phyloP scores from a whole-genome alignment of 2,888 invertebrate species.

The Tachystola acroxantha region DNA sequence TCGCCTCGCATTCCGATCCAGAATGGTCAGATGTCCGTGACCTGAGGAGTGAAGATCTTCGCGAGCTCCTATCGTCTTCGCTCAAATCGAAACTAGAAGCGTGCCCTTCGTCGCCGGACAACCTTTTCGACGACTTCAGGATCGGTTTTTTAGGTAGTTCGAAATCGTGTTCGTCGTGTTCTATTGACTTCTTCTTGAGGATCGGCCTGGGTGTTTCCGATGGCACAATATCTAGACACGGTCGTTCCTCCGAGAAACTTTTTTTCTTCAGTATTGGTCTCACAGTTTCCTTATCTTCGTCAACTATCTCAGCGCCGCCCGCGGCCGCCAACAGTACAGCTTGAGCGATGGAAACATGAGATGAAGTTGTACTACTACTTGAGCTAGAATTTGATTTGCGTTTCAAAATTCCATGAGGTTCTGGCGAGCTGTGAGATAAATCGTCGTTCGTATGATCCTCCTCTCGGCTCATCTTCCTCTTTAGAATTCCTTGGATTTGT shows the following conservation, averaged over 20 bases:
- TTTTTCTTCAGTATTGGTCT: slow-evolving; percentile 91
- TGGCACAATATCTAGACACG: slow-evolving; percentile 65
- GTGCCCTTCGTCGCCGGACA: slow-evolving; percentile 80
- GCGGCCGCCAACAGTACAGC: slow-evolving; percentile 82
- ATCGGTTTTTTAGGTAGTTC: slow-evolving; percentile 87
- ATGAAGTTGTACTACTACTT: slow-evolving; percentile 80
- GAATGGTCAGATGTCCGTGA: slow-evolving; percentile 75
- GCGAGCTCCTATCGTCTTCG: slow-evolving; percentile 75
- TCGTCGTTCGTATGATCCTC: slow-evolving; percentile 81
- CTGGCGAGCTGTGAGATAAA: slow-evolving; percentile 80
- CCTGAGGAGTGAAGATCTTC: slow-evolving; percentile 75
- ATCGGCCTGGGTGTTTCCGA: slow-evolving; percentile 84
- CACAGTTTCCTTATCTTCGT: slow-evolving; percentile 79
- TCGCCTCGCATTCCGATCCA: slow-evolving; percentile 76
- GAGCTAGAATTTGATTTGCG: slow-evolving; percentile 85
- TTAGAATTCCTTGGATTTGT: slow-evolving; percentile 82
- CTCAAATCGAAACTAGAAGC: slow-evolving; percentile 76
- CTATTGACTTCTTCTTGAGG: slow-evolving; percentile 91
- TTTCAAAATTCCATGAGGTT: slow-evolving; percentile 89
- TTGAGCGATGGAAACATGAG: slow-evolving; percentile 83
- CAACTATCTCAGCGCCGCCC: slow-evolving; percentile 75
- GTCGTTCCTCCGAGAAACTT: slow-evolving; percentile 83
- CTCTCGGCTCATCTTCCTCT: slow-evolving; percentile 82
- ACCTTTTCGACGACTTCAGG: slow-evolving; percentile 84
- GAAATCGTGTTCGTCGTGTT: slow-evolving; percentile 85